Percentiles rank a stretch among this genome's conserved stretches.
phyloP scores from a whole-genome alignment of 2,797 vertebrate species.

The Hypotaenidia okinawae region DNA sequence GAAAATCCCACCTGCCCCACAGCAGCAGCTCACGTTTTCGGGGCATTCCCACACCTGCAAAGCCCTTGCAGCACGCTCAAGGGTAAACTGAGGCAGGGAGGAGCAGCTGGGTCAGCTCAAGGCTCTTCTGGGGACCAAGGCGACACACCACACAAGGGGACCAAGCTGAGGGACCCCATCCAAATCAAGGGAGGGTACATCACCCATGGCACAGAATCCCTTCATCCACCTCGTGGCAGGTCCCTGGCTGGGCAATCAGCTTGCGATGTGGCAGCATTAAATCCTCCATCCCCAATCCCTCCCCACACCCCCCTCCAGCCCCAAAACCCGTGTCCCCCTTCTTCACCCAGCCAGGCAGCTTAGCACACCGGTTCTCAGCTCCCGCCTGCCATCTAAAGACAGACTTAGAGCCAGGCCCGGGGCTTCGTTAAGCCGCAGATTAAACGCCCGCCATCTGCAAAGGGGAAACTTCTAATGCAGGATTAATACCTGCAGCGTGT shows the following conservation, averaged over 20 bases:
- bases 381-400: slow-evolving; percentile 70
- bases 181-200: rapidly evolving
- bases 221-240: rapidly evolving
- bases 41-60: neutral
- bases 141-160: neutral
- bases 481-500: neutral
- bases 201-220: rapidly evolving
- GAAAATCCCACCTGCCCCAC: slow-evolving; percentile 32
- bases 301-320: neutral
- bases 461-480: slow-evolving; percentile 8
- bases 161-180: neutral
- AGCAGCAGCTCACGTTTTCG: neutral
- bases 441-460: slow-evolving; percentile 55
- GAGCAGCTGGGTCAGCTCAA: neutral
- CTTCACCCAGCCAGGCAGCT: slow-evolving; percentile 1
- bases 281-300: neutral
- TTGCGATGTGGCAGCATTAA: neutral
- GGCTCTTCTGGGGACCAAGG: neutral
- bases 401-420: slow-evolving; percentile 21
- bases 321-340: neutral
- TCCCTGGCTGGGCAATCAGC: neutral
- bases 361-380: slow-evolving; percentile 45
- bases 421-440: slow-evolving; percentile 54
- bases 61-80: rapidly evolving
- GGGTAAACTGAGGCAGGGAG: slow-evolving; percentile 31